A percentile compares a stretch with the other conserved stretches of the same genome.
Conservation (phyloP, 2,113 vertebrate species). For the Ranitomeya variabilis region DNA sequence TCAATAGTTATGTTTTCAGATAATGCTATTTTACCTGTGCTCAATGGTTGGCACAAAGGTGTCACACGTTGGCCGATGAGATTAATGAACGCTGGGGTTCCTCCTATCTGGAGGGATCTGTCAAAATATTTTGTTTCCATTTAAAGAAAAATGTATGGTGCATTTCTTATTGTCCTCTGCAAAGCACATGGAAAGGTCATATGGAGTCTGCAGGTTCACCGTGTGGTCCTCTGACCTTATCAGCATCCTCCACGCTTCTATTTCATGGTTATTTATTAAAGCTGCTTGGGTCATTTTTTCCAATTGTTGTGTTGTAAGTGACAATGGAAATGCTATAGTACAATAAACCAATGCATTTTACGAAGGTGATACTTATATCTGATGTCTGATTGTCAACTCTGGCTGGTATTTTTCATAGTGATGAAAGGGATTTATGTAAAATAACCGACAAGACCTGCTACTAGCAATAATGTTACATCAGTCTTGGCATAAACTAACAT, state of each 20-base stretch:
- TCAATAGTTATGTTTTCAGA: conserved; percentile 58
- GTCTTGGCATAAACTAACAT: no score
- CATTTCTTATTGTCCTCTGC: conserved; percentile 65
- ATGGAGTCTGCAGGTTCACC: conserved; percentile 44
- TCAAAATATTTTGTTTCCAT: conserved; percentile 59
- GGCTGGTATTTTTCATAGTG: not conserved
- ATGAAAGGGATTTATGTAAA: not conserved
- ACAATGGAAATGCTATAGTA: not conserved
- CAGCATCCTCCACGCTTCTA: not conserved
- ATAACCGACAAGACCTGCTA: not conserved
- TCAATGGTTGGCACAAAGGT: conserved; percentile 63
- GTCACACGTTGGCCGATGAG: conserved; percentile 65
- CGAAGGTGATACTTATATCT: not conserved
- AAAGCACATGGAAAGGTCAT: conserved; percentile 73
- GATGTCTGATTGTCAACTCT: not conserved
- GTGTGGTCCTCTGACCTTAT: conserved; percentile 71
- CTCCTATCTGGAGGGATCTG: conserved; percentile 60
- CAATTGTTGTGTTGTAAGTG: conserved; percentile 39
- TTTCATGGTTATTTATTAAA: conserved; percentile 55
- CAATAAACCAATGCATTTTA: not conserved
- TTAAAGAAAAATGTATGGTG: not conserved
- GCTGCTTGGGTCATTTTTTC: conserved; percentile 27
- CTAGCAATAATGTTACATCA: not conserved
- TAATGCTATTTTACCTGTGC: conserved; percentile 58
- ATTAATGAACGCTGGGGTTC: conserved; percentile 62